Base-by-base conservation (phyloP, 2,113 vertebrate genomes). In the Mormoops blainvillei region DNA sequence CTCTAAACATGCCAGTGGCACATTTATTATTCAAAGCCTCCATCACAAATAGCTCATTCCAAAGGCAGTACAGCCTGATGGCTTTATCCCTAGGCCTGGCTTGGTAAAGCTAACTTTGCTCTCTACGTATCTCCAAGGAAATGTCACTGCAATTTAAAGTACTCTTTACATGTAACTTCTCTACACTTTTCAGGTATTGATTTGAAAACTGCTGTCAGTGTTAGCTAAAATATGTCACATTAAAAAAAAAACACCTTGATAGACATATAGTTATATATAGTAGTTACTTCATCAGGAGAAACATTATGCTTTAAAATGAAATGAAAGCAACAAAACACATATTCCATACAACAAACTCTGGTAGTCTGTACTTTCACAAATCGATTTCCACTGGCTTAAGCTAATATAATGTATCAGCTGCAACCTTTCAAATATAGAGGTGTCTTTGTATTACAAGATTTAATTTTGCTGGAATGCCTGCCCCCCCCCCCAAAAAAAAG, bases 151-250 rank as follows among this genome's bases (percentile, higher is more conserved):
- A 90, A 54, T 63, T 68, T 73, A 95, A 90, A 94, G 58, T 85
- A 88, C 41, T 74, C 84, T 92, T 91, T 94, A 87, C 52, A 74
- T 94, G 96, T 94, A 77, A 85, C 54, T 95, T 89, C 52, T 73
- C 81, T 97, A 86, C 92, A 92, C 52, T 94, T 97, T 86, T 56
- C 67, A 90, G 73, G 78, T 85, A 87, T 87, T 91, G 74, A 90
- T 93, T 91, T 87, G 56, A 95, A 97, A 97, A 90, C 70, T 87
- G 77, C 43, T 90, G 65, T 87, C 84, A 90, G 19, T 73, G 73
- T 78, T 85, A 93, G 63, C 36, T 68, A 56, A 94, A 94, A 95
- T 86, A 92, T 52, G 86, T 54, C 84, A 91, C 7, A 0, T 45
- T 94, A 65, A 36, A 7, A 77, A 63, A 48, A 95, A 89, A 83